These are phyloP conservation scores for Tachycineta bicolor DNA, from an alignment of 2,113 vertebrate genomes.

Conservation along the genomic window DNA sequence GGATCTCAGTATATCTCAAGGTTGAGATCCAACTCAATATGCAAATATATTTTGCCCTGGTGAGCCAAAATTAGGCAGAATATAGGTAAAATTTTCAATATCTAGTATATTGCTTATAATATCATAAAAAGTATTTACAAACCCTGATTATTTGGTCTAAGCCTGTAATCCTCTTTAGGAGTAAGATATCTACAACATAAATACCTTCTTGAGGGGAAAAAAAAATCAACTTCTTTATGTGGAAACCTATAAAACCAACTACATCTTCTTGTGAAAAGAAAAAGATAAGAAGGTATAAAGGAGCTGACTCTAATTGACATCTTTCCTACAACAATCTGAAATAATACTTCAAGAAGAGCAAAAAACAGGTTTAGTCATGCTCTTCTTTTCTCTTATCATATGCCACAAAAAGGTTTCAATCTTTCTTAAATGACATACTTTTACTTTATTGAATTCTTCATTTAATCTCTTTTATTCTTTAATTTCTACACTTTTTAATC, in stretches of 20 bases:
- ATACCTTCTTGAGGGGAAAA: background rate
- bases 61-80: background rate
- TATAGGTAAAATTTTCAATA: background rate
- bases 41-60: background rate
- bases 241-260: conserved; percentile 4
- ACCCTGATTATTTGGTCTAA: conserved; percentile 1
- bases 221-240: background rate
- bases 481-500: background rate
- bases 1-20: background rate
- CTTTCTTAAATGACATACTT: background rate
- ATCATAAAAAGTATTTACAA: conserved; percentile 7
- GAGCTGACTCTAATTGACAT: conserved; percentile 38
- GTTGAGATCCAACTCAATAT: background rate
- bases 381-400: background rate
- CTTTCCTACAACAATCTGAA: conserved; percentile 15
- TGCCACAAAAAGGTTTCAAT: background rate
- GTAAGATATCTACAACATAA: background rate
- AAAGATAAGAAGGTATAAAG: conserved; percentile 22
- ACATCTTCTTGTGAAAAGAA: background rate
- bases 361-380: conserved; percentile 22
- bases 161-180: conserved; percentile 27
- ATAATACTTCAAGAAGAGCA: background rate
- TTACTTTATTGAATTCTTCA: conserved; percentile 1
- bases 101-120: background rate
- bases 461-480: background rate